Evolutionary conservation across 2,888 invertebrate genomes (phyloP).

Genomic region (Drosophila anomelani): DNA sequence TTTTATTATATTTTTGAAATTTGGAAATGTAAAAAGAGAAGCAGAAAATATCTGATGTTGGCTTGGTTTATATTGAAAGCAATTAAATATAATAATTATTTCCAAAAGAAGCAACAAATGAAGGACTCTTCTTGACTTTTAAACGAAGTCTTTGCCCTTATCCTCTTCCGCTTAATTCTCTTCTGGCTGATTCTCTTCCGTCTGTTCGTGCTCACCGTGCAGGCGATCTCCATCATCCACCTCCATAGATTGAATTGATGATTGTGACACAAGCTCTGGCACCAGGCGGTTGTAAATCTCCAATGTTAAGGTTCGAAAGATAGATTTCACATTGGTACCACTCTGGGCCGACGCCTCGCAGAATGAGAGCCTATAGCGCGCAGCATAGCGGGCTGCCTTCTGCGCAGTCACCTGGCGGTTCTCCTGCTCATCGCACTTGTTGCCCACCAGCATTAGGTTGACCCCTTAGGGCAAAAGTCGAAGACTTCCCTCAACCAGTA

Average conservation of each 20-base stretch:
- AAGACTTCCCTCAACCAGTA: constrained; percentile 99
- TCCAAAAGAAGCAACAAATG: background rate
- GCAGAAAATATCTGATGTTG: background rate
- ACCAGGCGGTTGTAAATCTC: constrained; percentile 24
- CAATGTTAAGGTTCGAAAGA: constrained; percentile 86
- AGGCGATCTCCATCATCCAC: background rate
- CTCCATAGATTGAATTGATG: background rate
- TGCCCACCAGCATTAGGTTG: constrained; percentile 98
- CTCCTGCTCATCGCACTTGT: constrained; percentile 98
- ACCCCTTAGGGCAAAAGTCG: constrained; percentile 95
- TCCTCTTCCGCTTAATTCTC: background rate
- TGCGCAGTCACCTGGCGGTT: constrained; percentile 97
- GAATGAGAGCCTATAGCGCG: constrained; percentile 98
- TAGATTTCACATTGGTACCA: constrained; percentile 98
- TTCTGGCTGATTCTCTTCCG: background rate
- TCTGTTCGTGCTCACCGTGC: background rate
- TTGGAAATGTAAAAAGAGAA: background rate
- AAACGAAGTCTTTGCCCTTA: background rate
- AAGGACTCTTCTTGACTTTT: background rate
- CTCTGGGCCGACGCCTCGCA: constrained; percentile 99
- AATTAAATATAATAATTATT: background rate
- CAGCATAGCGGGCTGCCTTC: constrained; percentile 97
- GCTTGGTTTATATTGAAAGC: too few species aligned
- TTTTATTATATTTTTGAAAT: too few species aligned
- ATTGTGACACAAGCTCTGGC: too few species aligned